phyloP scores from a whole-genome alignment of 30 jellyfish, hydroid and myxozoan species.

The Aurelia coerulea region DNA sequence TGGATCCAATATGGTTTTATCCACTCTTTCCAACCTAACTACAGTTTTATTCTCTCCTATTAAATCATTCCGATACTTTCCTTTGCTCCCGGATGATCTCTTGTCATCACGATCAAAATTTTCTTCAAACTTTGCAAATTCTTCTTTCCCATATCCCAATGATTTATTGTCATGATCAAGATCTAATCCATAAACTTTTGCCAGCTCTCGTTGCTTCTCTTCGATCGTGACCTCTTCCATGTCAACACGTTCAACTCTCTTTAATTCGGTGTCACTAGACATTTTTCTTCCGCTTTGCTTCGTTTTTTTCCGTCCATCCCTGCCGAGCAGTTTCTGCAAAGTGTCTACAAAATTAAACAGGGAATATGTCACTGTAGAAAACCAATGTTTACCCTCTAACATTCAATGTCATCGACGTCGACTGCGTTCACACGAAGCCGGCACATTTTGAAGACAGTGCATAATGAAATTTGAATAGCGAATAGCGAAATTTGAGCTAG shows the following conservation, averaged over 20 bases:
- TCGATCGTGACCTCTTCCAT: slow-evolving; percentile 55
- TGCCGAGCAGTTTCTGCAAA: slow-evolving; percentile 28
- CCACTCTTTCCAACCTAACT: slow-evolving; percentile 47
- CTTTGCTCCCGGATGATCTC: slow-evolving; percentile 2
- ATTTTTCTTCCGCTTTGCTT: background rate
- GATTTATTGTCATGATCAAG: slow-evolving; percentile 22
- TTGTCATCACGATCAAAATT: background rate
- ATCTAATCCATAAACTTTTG: slow-evolving; percentile 38
- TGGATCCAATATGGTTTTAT: slow-evolving; percentile 60
- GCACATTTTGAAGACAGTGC: too few relatives aligned
- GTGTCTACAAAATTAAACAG: slow-evolving; percentile 19
- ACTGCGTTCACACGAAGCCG: too few relatives aligned
- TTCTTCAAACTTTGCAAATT: slow-evolving; percentile 4
- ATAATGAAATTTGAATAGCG: too few relatives aligned
- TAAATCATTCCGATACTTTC: background rate
- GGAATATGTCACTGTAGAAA: too few relatives aligned
- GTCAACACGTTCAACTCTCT: slow-evolving; percentile 55
- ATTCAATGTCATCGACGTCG: too few relatives aligned
- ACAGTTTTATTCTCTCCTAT: background rate
- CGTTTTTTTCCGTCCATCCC: slow-evolving; percentile 16
- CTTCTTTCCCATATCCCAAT: slow-evolving; percentile 40
- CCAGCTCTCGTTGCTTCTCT: slow-evolving; percentile 29
- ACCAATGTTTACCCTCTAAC: too few relatives aligned
- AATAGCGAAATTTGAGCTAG: too few relatives aligned
- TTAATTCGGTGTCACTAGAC: slow-evolving; percentile 10